Percentiles rank a stretch among this genome's conserved stretches.
Conservation (phyloP, 2,113 vertebrate species). For the Taxidea taxus region DNA sequence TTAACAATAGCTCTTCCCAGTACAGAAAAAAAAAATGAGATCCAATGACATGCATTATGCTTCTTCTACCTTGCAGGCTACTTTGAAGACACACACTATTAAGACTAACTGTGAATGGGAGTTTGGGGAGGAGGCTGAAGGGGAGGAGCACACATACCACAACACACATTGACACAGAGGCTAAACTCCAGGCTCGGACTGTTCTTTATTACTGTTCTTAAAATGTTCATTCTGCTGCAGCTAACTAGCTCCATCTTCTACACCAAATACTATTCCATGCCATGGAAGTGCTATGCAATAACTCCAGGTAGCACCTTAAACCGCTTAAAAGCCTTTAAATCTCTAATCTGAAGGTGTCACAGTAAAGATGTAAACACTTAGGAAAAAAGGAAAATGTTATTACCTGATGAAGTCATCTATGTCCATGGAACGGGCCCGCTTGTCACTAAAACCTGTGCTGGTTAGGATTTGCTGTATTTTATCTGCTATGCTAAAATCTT, state of each 20-base stretch:
- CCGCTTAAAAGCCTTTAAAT: slow-evolving; percentile 69
- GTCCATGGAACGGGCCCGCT: slow-evolving; percentile 95
- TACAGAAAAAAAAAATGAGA: neutral
- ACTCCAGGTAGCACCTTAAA: slow-evolving; percentile 65
- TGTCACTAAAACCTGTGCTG: slow-evolving; percentile 90
- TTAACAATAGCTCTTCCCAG: slow-evolving; percentile 4
- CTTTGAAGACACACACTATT: neutral
- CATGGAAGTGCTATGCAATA: slow-evolving; percentile 72
- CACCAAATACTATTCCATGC: slow-evolving; percentile 71
- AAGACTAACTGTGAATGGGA: neutral
- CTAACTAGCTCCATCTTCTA: slow-evolving; percentile 54
- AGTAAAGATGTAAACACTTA: slow-evolving; percentile 61
- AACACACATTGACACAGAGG: neutral
- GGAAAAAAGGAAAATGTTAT: slow-evolving; percentile 63
- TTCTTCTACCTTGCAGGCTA: neutral
- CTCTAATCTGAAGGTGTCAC: slow-evolving; percentile 51
- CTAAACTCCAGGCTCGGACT: slow-evolving; percentile 57
- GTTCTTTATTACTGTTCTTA: slow-evolving; percentile 47
- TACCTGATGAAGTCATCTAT: slow-evolving; percentile 98
- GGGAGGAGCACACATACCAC: neutral
- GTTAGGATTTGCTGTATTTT: slow-evolving; percentile 91
- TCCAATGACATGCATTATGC: neutral
- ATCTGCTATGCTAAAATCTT: slow-evolving; percentile 93
- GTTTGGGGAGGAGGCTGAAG: neutral
- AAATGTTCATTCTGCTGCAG: slow-evolving; percentile 58